phyloP scores from a whole-genome alignment of 2,888 invertebrate species.

The Alviniconcha strummeri region DNA sequence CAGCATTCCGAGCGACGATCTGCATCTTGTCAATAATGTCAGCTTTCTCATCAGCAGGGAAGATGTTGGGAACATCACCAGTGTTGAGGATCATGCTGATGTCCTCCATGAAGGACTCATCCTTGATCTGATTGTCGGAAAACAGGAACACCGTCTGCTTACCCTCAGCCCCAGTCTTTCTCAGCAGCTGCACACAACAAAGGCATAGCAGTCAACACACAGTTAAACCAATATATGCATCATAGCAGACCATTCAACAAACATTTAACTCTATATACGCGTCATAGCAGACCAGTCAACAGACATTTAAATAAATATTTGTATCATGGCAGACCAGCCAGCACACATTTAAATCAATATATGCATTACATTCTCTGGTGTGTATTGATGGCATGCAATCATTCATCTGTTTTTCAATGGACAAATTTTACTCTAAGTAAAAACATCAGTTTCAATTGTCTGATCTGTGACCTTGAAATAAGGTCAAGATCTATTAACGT shows the following conservation, averaged over 20 bases:
- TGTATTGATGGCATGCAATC: too few species aligned
- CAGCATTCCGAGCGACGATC: constrained; percentile 70
- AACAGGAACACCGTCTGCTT: constrained; percentile 73
- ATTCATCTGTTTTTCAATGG: too few species aligned
- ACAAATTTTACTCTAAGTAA: too few species aligned
- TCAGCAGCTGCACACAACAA: constrained; percentile 61
- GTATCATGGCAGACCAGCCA: too few species aligned
- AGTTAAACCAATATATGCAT: background rate
- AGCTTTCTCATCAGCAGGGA: constrained; percentile 74
- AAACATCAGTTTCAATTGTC: too few species aligned
- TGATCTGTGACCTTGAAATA: too few species aligned
- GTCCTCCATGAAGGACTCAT: constrained; percentile 74
- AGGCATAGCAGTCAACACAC: background rate
- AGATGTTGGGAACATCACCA: constrained; percentile 74
- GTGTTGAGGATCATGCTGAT: constrained; percentile 74
- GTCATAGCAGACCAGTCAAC: too few species aligned
- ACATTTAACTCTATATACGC: background rate
- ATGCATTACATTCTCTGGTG: too few species aligned
- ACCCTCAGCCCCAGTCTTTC: constrained; percentile 72
- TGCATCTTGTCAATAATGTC: constrained; percentile 75
- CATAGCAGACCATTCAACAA: background rate
- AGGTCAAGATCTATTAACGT: too few species aligned
- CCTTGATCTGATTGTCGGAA: constrained; percentile 74
- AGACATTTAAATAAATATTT: too few species aligned
- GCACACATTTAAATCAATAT: too few species aligned